These are phyloP conservation scores for Dolichotis patagonum DNA, from an alignment of 2,113 vertebrate species.

Conservation along the genomic window DNA sequence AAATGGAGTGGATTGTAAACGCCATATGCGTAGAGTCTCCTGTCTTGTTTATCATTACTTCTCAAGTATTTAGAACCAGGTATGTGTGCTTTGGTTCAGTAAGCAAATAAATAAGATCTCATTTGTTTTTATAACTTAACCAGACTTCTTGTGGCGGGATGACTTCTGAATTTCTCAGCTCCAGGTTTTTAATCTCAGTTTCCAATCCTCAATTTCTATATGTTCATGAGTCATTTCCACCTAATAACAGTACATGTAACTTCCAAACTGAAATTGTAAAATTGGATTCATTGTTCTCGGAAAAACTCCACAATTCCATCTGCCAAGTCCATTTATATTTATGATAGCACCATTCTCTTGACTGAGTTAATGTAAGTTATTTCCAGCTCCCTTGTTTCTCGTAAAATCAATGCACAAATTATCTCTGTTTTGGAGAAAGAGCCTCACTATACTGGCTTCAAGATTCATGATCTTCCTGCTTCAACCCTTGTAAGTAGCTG, in stretches of 20 bases:
- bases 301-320: background rate
- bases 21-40: background rate
- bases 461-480: background rate
- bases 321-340: background rate
- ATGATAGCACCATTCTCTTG: background rate
- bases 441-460: background rate
- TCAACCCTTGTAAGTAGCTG: background rate
- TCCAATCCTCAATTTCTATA: background rate
- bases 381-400: background rate
- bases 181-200: background rate
- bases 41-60: background rate
- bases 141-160: background rate
- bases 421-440: background rate
- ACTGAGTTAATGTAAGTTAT: background rate
- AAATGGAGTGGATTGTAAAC: background rate
- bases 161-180: constrained; percentile 17
- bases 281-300: background rate
- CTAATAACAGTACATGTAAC: background rate
- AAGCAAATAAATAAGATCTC: background rate
- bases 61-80: background rate
- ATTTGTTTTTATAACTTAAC: background rate
- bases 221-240: background rate
- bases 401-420: background rate
- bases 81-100: background rate
- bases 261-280: background rate